Percentiles rank a stretch among this genome's conserved stretches.
Conservation (phyloP, 1,140 invertebrate genomes). For the Papilio machaon region DNA sequence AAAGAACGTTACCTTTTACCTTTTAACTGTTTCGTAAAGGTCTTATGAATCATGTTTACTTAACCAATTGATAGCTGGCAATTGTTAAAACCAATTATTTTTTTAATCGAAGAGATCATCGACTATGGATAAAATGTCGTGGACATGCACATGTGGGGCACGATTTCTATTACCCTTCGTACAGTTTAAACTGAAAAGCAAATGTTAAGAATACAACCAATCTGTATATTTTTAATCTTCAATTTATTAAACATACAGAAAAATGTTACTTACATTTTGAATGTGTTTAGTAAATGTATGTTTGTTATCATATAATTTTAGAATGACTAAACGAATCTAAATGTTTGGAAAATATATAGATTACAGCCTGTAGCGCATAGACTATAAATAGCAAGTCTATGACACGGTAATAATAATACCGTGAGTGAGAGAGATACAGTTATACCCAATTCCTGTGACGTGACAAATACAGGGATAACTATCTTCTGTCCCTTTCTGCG, state of each 20-base stretch:
- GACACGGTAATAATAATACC: too few species aligned
- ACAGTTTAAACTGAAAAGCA: background rate
- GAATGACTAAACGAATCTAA: too few species aligned
- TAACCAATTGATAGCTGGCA: background rate
- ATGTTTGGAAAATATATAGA: too few species aligned
- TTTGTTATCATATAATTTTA: too few species aligned
- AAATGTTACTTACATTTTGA: background rate
- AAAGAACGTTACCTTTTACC: constrained; percentile 48
- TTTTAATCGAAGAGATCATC: background rate
- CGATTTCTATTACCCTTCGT: background rate
- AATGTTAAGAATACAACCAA: background rate
- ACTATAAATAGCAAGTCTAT: too few species aligned
- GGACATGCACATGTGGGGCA: background rate
- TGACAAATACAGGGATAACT: too few species aligned
- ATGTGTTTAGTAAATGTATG: too few species aligned
- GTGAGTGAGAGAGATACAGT: too few species aligned
- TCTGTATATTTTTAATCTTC: background rate
- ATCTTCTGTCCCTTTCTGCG: too few species aligned
- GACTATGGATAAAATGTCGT: background rate
- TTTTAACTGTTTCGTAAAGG: constrained; percentile 46
- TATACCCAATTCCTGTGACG: too few species aligned
- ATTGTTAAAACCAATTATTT: background rate
- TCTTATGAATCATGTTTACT: constrained; percentile 42
- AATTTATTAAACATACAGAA: background rate
- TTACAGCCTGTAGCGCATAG: too few species aligned